Conservation (phyloP, 2,113 vertebrate genomes). For the Neogobius melanostomus region DNA sequence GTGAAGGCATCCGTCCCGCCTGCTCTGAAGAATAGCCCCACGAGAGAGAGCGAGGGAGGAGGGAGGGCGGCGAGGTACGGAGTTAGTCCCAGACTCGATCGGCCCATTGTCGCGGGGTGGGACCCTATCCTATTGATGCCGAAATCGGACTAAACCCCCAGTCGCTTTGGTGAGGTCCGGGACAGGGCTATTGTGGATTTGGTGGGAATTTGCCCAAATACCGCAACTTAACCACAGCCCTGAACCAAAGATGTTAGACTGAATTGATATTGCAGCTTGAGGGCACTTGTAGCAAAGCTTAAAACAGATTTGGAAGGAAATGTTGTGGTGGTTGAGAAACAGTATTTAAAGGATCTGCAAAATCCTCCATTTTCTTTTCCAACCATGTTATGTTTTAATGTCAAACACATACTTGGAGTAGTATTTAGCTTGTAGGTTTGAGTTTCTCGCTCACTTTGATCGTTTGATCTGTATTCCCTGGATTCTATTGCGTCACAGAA, state of each 20-base stretch:
- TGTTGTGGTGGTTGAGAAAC: too few relatives aligned
- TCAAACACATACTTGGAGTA: too few relatives aligned
- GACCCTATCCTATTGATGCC: slow-evolving; percentile 70
- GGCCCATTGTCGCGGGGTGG: slow-evolving; percentile 65
- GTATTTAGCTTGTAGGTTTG: too few relatives aligned
- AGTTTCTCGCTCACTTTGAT: too few relatives aligned
- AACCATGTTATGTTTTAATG: too few relatives aligned
- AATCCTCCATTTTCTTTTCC: too few relatives aligned
- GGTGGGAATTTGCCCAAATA: slow-evolving; percentile 75
- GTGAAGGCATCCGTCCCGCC: slow-evolving; percentile 79
- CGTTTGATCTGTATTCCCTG: too few relatives aligned
- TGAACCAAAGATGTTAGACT: slow-evolving; percentile 9
- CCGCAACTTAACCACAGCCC: slow-evolving; percentile 53
- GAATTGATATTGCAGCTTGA: too few relatives aligned
- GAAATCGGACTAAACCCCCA: slow-evolving; percentile 70
- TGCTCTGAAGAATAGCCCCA: slow-evolving; percentile 63
- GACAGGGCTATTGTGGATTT: slow-evolving; percentile 67
- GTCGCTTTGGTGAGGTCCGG: slow-evolving; percentile 59
- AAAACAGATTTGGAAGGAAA: too few relatives aligned
- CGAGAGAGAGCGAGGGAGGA: slow-evolving; percentile 47
- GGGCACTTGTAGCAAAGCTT: too few relatives aligned
- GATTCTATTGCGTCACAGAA: too few relatives aligned
- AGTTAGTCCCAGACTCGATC: slow-evolving; percentile 62
- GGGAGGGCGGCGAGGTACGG: background rate
- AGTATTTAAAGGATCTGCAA: too few relatives aligned